A percentile compares a stretch with the other conserved stretches of the same genome.
Evolutionary conservation across 1,140 invertebrate species (phyloP).

Genomic region (Drosophila kohkoa): DNA sequence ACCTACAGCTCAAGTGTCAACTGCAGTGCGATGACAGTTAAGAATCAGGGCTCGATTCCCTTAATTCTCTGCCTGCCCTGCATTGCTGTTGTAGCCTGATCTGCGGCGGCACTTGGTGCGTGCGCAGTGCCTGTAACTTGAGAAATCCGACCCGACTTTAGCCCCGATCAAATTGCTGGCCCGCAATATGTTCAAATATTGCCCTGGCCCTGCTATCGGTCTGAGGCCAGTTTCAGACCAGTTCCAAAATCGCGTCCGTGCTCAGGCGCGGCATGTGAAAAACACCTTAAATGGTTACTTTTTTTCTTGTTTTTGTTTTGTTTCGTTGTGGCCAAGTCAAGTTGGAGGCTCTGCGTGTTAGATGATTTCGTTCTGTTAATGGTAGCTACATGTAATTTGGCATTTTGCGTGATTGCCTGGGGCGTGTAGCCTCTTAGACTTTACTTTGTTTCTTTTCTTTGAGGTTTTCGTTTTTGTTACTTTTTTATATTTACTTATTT

Average conservation of each 20-base stretch:
- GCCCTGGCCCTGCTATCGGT: conserved; percentile 15
- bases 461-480: background rate
- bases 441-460: conserved; percentile 32
- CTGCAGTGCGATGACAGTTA: conserved; percentile 32
- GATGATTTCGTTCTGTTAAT: conserved; percentile 79
- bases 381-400: conserved; percentile 80
- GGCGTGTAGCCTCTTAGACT: conserved; percentile 71
- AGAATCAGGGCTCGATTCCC: conserved; percentile 21
- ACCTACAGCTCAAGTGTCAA: conserved; percentile 46
- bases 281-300: conserved; percentile 77
- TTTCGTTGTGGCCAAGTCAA: background rate
- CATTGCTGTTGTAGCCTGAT: conserved; percentile 23
- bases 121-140: conserved; percentile 47
- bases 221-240: background rate
- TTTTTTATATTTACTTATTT: conserved; percentile 31
- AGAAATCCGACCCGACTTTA: conserved; percentile 16
- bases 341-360: conserved; percentile 68
- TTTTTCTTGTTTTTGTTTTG: conserved; percentile 35
- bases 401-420: conserved; percentile 82
- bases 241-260: conserved; percentile 1
- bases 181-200: conserved; percentile 9
- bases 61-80: conserved; percentile 1
- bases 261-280: conserved; percentile 60
- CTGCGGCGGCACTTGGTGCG: conserved; percentile 25
- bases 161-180: conserved; percentile 43